A percentile compares a stretch with the other conserved stretches of the same genome.
These are phyloP conservation scores for Petrocephalus microphthalmus DNA, from an alignment of 2,113 vertebrate species.

Conservation along the genomic window DNA sequence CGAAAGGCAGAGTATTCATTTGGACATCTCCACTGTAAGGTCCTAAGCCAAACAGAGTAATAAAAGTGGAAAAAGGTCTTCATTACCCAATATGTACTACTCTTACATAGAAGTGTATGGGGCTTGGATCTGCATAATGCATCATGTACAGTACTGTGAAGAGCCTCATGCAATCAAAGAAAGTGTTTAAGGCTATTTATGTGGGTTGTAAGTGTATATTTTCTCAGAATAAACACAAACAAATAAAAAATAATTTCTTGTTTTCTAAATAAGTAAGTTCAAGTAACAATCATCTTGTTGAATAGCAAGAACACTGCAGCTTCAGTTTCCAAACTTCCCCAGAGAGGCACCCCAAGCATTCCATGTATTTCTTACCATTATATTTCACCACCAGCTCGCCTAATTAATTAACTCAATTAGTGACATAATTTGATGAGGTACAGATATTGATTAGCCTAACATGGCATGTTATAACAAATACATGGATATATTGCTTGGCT, in stretches of 20 bases:
- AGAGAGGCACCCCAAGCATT: not conserved
- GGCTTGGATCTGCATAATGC: not conserved
- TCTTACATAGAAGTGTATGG: not conserved
- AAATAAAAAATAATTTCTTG: no score
- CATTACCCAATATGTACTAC: not conserved
- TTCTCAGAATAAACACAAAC: not conserved
- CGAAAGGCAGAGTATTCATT: not conserved
- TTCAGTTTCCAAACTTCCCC: not conserved
- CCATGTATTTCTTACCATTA: not conserved
- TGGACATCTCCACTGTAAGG: not conserved
- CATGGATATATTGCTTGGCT: not conserved
- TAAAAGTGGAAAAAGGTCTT: not conserved
- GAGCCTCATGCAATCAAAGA: not conserved
- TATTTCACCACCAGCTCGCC: not conserved
- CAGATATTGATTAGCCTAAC: not conserved
- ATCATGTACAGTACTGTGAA: not conserved
- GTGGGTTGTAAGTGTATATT: not conserved
- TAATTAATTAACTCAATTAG: not conserved
- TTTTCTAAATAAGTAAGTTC: no score
- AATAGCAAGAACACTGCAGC: not conserved
- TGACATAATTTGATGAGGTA: not conserved
- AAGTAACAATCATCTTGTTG: not conserved
- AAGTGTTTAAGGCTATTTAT: not conserved
- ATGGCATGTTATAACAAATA: not conserved
- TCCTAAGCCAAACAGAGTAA: not conserved